phyloP scores from a whole-genome alignment of 2,113 vertebrate genomes.

The Camelus bactrianus region DNA sequence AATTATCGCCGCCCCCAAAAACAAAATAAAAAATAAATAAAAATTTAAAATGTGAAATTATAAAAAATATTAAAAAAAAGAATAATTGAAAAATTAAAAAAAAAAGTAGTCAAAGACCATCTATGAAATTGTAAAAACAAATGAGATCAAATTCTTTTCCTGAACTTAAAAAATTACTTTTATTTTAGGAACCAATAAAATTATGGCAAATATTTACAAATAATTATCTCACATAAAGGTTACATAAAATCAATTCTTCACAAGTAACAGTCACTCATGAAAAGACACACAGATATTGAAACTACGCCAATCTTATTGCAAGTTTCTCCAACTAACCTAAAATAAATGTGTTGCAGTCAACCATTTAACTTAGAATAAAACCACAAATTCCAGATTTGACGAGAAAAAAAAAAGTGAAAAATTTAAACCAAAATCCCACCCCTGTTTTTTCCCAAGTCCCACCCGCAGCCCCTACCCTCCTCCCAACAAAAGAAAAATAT shows the following conservation, averaged over 20 bases:
- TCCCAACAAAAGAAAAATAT: constrained; percentile 87
- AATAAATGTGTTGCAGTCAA: constrained; percentile 94
- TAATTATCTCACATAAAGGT: constrained; percentile 99
- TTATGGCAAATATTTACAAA: constrained; percentile 99
- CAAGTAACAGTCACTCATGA: constrained; percentile 99
- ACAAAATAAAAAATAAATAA: too few relatives aligned
- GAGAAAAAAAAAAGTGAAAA: constrained; percentile 84
- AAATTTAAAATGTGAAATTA: too few relatives aligned
- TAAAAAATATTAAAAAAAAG: too few relatives aligned
- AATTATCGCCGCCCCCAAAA: too few relatives aligned
- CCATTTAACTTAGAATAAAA: constrained; percentile 95
- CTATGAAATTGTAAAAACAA: constrained; percentile 39
- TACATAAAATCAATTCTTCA: constrained; percentile 98
- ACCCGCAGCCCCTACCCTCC: constrained; percentile 75
- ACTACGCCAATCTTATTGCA: constrained; percentile 94
- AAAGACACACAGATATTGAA: constrained; percentile 96
- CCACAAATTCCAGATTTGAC: constrained; percentile 89
- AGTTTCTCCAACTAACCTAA: constrained; percentile 95
- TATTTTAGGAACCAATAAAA: constrained; percentile 99
- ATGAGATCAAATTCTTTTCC: constrained; percentile 61
- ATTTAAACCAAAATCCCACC: constrained; percentile 85
- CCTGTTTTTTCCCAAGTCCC: constrained; percentile 79
- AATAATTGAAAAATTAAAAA: too few relatives aligned
- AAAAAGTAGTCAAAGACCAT: neutral
- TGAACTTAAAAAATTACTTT: constrained; percentile 99